Evolutionary conservation across 2,797 vertebrate species (phyloP).

Genomic region (Cyprinodon diabolis): DNA sequence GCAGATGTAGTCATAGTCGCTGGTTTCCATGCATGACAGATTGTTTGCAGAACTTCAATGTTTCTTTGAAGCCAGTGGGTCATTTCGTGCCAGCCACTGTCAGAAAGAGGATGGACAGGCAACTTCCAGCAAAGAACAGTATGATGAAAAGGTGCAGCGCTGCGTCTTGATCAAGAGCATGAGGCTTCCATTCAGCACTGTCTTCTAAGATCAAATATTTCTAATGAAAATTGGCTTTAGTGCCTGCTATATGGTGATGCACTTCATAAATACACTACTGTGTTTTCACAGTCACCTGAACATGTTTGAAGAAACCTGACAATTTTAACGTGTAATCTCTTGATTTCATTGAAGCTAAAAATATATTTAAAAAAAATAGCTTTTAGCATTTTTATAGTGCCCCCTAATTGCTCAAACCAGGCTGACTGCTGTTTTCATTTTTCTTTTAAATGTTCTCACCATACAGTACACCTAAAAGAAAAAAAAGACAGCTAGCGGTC

Average conservation of each 20-base stretch:
- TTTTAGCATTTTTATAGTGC: slow-evolving; percentile 68
- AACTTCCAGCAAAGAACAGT: slow-evolving; percentile 62
- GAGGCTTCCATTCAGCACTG: slow-evolving; percentile 54
- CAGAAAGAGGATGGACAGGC: slow-evolving; percentile 74
- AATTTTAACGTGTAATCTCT: slow-evolving; percentile 62
- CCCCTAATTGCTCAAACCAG: slow-evolving; percentile 68
- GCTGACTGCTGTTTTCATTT: slow-evolving; percentile 85
- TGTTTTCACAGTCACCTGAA: slow-evolving; percentile 65
- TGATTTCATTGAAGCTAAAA: slow-evolving; percentile 75
- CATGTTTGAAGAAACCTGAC: slow-evolving; percentile 74
- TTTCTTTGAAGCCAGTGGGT: slow-evolving; percentile 79
- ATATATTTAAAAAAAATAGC: slow-evolving; percentile 58
- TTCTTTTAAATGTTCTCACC: slow-evolving; percentile 87
- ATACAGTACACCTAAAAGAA: slow-evolving; percentile 58
- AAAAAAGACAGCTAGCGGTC: slow-evolving; percentile 61
- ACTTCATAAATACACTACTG: slow-evolving; percentile 67
- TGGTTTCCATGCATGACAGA: slow-evolving; percentile 70
- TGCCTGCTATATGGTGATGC: slow-evolving; percentile 40
- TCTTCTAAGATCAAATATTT: slow-evolving; percentile 80
- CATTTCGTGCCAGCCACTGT: slow-evolving; percentile 72
- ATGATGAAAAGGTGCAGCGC: slow-evolving; percentile 74
- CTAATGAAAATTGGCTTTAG: slow-evolving; percentile 69
- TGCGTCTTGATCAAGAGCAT: slow-evolving; percentile 77
- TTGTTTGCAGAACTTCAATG: slow-evolving; percentile 81
- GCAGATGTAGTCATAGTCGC: slow-evolving; percentile 73